Evolutionary conservation across 2,888 invertebrate species (phyloP), one percentile per base, ranked within the genome.

Genomic region (Nephrotoma flavescens): DNA sequence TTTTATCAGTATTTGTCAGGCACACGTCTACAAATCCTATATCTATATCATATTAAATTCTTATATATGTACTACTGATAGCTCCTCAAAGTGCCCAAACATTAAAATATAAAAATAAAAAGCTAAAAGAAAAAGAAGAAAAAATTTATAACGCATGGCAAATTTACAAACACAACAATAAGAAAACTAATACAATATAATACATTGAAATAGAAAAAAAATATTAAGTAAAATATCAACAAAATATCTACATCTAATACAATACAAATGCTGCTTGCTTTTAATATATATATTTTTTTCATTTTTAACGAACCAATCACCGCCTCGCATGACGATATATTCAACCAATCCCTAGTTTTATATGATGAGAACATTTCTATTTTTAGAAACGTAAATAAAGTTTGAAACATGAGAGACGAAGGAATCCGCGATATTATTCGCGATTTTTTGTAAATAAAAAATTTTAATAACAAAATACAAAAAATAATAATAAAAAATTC

Each of bases 311-410:
- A 71, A 31, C 71, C 71, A 71, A 71, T 71, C 71, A 9, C 31
- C 31, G 12, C 31, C 7, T 2, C 19, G 31, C 71, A 86, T 86
- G 86, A 86, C 86, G 86, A 11, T 83, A 86, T 83, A 31, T 45
- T 41, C 47, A 45, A 83, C 86, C 86, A 86, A 86, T 86, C 31
- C 31, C 31, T 4, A 12, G 6, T 11, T 12, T 7, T 2, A n/a
- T n/a, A 31, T 86, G n/a, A 86, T 86, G 86, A 86, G 83, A 86
- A 86, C 86, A 86, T 84, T 86, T 86, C 86, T 86, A 86, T 83
- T 86, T 86, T 84, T 86, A 86, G 86, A 86, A 41, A 86, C 84
- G 84, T 86, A 86, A 86, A 86, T 86, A 86, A 71, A 71, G 71
- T 71, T 71, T 71, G 71, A 71, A 71, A 86, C 47, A 52, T 57